These are phyloP conservation scores for Eumaeus atala DNA, from an alignment of 1,140 invertebrate genomes.

Conservation along the genomic window DNA sequence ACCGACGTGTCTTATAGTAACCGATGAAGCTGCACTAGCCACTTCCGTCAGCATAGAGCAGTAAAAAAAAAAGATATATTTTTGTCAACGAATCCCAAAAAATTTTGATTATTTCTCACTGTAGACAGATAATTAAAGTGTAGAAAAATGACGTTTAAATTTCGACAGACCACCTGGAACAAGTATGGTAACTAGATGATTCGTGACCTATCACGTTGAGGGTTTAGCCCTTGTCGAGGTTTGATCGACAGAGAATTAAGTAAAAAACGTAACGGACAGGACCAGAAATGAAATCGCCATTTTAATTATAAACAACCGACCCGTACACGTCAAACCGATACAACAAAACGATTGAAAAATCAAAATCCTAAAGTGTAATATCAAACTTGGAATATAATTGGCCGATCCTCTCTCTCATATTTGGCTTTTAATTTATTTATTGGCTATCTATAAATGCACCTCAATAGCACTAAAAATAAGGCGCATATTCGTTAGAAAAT, in stretches of 20 bases:
- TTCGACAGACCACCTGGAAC: too few species aligned
- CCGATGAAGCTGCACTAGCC: too few species aligned
- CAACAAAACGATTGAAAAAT: conserved; percentile 67
- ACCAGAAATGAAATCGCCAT: conserved; percentile 55
- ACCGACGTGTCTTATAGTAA: too few species aligned
- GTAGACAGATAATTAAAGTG: too few species aligned
- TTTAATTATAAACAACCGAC: conserved; percentile 67
- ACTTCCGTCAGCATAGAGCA: too few species aligned
- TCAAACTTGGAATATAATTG: conserved; percentile 69
- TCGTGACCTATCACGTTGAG: conserved; percentile 32
- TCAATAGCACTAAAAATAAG: conserved; percentile 18
- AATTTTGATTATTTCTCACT: too few species aligned
- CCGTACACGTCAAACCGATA: conserved; percentile 50
- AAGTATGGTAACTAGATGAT: neutral
- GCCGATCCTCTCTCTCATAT: conserved; percentile 42
- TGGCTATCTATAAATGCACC: conserved; percentile 15
- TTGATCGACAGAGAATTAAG: conserved; percentile 65
- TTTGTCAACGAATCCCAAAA: too few species aligned
- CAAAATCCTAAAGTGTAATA: conserved; percentile 66
- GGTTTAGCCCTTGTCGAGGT: conserved; percentile 33
- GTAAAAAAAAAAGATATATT: too few species aligned
- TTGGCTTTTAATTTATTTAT: conserved; percentile 33
- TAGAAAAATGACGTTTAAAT: too few species aligned
- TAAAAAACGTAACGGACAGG: conserved; percentile 38
- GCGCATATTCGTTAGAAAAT: conserved; percentile 26